These are phyloP conservation scores for Tinea trinotella DNA, from an alignment of 2,888 invertebrate species.

Conservation along the genomic window DNA sequence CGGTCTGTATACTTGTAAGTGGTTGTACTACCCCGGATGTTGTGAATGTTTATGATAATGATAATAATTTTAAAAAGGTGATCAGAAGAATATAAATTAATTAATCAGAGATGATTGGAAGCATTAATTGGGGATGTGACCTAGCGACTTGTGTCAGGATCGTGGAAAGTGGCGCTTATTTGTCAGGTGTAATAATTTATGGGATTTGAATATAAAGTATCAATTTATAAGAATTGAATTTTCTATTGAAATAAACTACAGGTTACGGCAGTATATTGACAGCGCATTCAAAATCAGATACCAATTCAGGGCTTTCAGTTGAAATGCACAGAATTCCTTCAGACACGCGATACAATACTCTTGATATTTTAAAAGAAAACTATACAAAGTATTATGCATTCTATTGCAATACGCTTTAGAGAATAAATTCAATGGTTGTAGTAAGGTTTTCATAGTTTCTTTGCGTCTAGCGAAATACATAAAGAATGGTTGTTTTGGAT, in stretches of 20 bases:
- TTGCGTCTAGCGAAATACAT: background rate
- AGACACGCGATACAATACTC: conserved; percentile 11
- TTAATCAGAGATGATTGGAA: too few relatives aligned
- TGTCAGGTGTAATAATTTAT: too few relatives aligned
- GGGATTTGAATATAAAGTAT: too few relatives aligned
- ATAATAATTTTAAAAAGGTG: too few relatives aligned
- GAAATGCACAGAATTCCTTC: conserved; percentile 7
- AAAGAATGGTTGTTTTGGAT: background rate
- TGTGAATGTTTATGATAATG: too few relatives aligned
- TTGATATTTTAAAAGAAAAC: background rate
- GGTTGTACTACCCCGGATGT: too few relatives aligned
- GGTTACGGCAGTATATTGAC: conserved; percentile 2
- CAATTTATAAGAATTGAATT: background rate
- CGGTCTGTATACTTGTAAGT: too few relatives aligned
- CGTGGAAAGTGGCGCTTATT: too few relatives aligned
- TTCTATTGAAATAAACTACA: background rate
- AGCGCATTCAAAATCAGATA: conserved; percentile 9
- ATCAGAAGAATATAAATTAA: too few relatives aligned
- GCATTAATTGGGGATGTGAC: too few relatives aligned
- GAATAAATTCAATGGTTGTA: background rate
- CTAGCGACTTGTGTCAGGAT: too few relatives aligned
- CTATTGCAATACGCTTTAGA: background rate
- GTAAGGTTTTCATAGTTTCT: background rate
- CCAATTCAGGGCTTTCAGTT: conserved; percentile 10
- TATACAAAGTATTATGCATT: background rate